These are phyloP conservation scores for Tiphia femorata DNA, from an alignment of 2,888 invertebrate species.

Conservation along the genomic window DNA sequence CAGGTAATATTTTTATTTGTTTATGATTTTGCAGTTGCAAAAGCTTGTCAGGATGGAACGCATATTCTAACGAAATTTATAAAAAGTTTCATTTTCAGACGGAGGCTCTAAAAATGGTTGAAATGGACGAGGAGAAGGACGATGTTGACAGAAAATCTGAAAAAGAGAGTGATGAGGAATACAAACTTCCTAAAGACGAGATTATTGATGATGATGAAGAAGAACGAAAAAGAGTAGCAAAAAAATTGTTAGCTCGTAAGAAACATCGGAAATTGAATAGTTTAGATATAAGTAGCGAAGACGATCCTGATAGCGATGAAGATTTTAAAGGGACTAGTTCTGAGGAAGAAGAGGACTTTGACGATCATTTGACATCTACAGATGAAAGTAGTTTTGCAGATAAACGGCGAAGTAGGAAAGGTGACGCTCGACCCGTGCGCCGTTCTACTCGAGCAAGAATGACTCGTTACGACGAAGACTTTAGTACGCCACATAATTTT, in stretches of 20 bases:
- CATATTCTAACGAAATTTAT: no score
- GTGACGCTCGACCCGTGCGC: conserved; percentile 69
- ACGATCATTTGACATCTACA: conserved; percentile 71
- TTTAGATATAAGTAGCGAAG: conserved; percentile 84
- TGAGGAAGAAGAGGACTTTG: conserved; percentile 73
- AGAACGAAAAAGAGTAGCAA: conserved; percentile 57
- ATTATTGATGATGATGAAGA: conserved; percentile 65
- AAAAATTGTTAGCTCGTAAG: conserved; percentile 65
- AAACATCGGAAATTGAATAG: conserved; percentile 84
- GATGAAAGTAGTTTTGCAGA: conserved; percentile 73
- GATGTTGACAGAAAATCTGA: conserved; percentile 56
- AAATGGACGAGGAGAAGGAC: conserved; percentile 69
- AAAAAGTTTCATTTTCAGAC: conserved; percentile 38
- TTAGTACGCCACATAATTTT: conserved; percentile 67
- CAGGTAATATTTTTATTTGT: conserved; percentile 29
- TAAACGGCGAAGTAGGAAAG: conserved; percentile 69
- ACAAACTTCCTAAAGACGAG: conserved; percentile 50
- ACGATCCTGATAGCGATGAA: conserved; percentile 87
- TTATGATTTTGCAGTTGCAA: no score
- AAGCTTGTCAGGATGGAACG: no score
- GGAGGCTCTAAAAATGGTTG: conserved; percentile 50
- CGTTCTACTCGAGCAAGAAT: conserved; percentile 72
- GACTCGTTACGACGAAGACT: conserved; percentile 72
- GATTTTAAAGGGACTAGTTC: conserved; percentile 90
- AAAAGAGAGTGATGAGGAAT: conserved; percentile 64